Evolutionary conservation across 2,797 vertebrate species (phyloP), one percentile per base, ranked within the genome.

Genomic region (Gallinago solitaria): DNA sequence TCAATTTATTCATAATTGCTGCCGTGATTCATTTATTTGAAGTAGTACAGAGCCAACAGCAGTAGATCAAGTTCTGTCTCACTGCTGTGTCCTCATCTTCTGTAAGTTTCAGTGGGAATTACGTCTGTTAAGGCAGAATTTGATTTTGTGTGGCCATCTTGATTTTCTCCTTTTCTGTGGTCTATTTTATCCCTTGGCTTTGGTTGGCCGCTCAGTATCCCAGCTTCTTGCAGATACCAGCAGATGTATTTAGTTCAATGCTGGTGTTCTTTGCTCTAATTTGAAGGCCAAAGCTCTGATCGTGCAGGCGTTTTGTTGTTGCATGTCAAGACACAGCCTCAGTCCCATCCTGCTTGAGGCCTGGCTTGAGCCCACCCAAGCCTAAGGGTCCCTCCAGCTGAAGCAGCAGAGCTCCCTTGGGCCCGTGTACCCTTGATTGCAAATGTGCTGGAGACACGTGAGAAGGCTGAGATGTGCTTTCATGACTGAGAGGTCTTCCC

Each of bases 1-100:
- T 97, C 97, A 76, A 47, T 95, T 97, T 97, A 98, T 97, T 97
- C 96, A 95, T 82, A 94, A 33, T 1, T 59, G 68, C 32, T 92
- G 54, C 65, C 2, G 17, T 88, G 39, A 59, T 84, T 96, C 27
- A 45, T 97, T 96, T 95, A 43, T 91, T 76, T 76, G 24, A 78
- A 74, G 16, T 73, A 71, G 18, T 71, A n/a, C 35, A 76, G 37
- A 69, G 8, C 56, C 67, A 75, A 33, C 19, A 35, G 20, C 21
- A 47, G 35, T n/a, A 60, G 61, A 35, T 69, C 1, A 7, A 56
- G 30, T 75, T 91, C 41, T 59, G 13, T 67, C 41, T 93, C 57
- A 4, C 27, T 69, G 47, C 19, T 5, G 1, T 48, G 50, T 54
- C 25, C 11, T 80, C 12, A 1, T 24, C n/a, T 90, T 39, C 54